Base-by-base conservation (phyloP, 2,797 vertebrate species). In the Heteromormyrus szaboi region DNA sequence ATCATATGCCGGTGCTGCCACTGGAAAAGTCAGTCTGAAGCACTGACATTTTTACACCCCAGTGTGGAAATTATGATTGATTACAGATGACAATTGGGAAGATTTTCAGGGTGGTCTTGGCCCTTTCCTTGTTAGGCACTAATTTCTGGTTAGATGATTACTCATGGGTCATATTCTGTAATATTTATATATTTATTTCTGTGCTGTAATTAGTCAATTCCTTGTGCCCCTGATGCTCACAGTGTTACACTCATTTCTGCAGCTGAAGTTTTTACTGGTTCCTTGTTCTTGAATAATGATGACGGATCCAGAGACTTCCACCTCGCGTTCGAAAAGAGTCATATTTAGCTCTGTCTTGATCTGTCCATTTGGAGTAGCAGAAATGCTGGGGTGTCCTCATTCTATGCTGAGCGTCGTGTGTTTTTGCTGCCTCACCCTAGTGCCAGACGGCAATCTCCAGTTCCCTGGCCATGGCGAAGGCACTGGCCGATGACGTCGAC, bases 401-500 rank as follows among this genome's bases (percentile, higher is more conserved):
- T 72, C 65, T 33, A 17, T 72, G 65, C 65, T 37, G 29, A 72
- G 29, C 88, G 2, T 53, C 37, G 5, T 44, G 9, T 33, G 85
- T 7, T 22, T 29, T 0, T 65, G 62, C 19, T 37, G 68, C 41
- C 2, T 90, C n/a, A 33, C 91, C 88, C 2, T 65, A 99, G 98
- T 99, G 98, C 92, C 96, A 97, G 90, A 96, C 96, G 41, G 91
- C 95, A 46, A 98, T 99, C 25, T 94, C 96, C 92, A 94, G 90
- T 12, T 97, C 97, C 62, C 93, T 99, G 92, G 95, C 91, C 22
- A 91, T 96, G 4, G 98, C 98, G 0, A 90, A 6, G 33, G 90
- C 93, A 12, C 95, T 99, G 85, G 98, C 98, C 1, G 94, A 97
- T 3, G 97, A 99, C 9, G 97, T 99, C 90, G 98, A 99, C 90